phyloP scores from a whole-genome alignment of 1,140 invertebrate genomes.

The Aradophagus sp. region DNA sequence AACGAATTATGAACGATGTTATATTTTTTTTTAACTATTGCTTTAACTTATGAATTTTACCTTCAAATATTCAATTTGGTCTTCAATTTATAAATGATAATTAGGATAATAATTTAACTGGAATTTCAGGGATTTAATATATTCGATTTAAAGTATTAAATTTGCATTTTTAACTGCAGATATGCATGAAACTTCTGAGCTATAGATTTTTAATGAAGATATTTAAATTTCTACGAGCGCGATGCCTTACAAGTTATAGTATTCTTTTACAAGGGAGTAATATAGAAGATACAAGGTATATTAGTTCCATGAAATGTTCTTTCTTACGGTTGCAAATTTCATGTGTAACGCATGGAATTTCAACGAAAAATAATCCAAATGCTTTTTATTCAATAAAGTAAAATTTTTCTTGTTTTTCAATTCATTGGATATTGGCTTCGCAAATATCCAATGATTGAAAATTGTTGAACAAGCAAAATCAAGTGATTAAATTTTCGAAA shows the following conservation, averaged over 20 bases:
- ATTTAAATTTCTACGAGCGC: slow-evolving; percentile 31
- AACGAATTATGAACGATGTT: too few relatives aligned
- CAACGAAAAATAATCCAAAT: slow-evolving; percentile 16
- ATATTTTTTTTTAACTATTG: too few relatives aligned
- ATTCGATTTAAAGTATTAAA: too few relatives aligned
- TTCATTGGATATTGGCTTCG: too few relatives aligned
- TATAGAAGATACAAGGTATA: slow-evolving; percentile 43
- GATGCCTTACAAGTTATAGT: slow-evolving; percentile 47
- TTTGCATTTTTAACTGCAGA: neutral
- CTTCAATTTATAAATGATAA: too few relatives aligned
- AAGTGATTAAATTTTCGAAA: neutral
- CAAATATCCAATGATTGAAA: too few relatives aligned
- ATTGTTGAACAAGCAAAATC: too few relatives aligned
- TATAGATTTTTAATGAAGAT: slow-evolving; percentile 21
- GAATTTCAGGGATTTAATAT: too few relatives aligned
- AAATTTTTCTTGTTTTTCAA: neutral
- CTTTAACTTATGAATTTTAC: too few relatives aligned
- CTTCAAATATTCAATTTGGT: neutral
- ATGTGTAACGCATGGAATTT: slow-evolving; percentile 27
- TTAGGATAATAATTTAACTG: too few relatives aligned
- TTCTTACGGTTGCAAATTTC: slow-evolving; percentile 43
- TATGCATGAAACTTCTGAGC: neutral
- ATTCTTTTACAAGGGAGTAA: slow-evolving; percentile 48
- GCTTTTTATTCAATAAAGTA: slow-evolving; percentile 19
- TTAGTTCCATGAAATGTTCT: slow-evolving; percentile 49